phyloP scores from a whole-genome alignment of 2,888 invertebrate species.

The Drosophila anceps region DNA sequence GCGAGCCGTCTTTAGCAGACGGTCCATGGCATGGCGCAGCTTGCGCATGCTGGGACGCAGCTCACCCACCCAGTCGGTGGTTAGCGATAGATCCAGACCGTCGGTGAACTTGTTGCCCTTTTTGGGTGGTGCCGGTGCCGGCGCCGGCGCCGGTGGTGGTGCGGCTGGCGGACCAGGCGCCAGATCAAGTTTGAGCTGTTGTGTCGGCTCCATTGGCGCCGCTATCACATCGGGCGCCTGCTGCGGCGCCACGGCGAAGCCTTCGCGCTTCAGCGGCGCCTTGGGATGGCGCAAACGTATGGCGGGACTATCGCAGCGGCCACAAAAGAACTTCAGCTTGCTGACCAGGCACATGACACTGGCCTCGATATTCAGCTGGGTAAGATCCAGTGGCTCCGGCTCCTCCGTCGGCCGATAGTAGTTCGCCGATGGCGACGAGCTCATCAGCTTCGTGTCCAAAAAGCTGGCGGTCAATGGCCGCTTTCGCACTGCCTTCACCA shows the following conservation, averaged over 20 bases:
- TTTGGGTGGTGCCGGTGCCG: constrained; percentile 70
- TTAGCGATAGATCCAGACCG: constrained; percentile 89
- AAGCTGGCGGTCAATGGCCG: constrained; percentile 81
- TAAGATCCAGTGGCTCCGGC: constrained; percentile 94
- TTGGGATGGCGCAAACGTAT: constrained; percentile 88
- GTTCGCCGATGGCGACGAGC: constrained; percentile 88
- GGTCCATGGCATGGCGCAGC: constrained; percentile 92
- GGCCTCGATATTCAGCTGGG: constrained; percentile 94
- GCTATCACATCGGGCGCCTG: constrained; percentile 83
- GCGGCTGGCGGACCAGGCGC: constrained; percentile 23
- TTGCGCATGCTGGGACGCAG: constrained; percentile 92
- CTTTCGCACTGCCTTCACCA: neutral
- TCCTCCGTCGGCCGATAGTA: constrained; percentile 93
- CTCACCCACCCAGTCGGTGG: constrained; percentile 91
- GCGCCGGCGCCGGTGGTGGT: neutral
- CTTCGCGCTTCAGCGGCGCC: constrained; percentile 78
- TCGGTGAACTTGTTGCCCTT: constrained; percentile 91
- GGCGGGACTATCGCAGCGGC: constrained; percentile 90
- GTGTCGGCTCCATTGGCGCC: constrained; percentile 29
- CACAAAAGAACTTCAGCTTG: constrained; percentile 92
- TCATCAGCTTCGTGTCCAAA: constrained; percentile 86
- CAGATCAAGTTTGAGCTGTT: constrained; percentile 65
- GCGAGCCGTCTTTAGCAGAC: constrained; percentile 90
- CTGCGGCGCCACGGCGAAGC: constrained; percentile 76
- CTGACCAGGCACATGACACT: constrained; percentile 94